These are phyloP conservation scores for Cryptoblepharus egeriae DNA, from an alignment of 2,797 vertebrate genomes.

Conservation along the genomic window DNA sequence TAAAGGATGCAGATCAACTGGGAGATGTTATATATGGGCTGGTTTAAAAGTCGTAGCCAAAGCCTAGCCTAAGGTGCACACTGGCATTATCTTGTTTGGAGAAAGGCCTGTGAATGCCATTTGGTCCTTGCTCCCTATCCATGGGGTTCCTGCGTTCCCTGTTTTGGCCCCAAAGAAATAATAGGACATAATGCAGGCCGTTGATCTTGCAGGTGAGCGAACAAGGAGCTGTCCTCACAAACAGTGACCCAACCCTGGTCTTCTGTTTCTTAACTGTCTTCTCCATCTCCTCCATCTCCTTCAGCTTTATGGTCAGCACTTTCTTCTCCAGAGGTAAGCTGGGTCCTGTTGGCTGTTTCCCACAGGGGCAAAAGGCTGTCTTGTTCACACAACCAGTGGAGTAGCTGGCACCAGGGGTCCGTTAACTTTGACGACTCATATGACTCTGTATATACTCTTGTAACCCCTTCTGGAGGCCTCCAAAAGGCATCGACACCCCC, in stretches of 20 bases:
- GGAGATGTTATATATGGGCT: too few relatives aligned
- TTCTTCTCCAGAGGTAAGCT: constrained; percentile 93
- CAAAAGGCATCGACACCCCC: too few relatives aligned
- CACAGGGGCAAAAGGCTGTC: neutral
- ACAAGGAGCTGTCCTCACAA: constrained; percentile 88
- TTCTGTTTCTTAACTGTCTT: constrained; percentile 90
- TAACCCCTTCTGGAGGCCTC: too few relatives aligned
- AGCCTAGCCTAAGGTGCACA: too few relatives aligned
- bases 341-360: accelerated
- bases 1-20: too few relatives aligned
- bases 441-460: too few relatives aligned
- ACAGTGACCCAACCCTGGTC: constrained; percentile 91
- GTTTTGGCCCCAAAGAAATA: neutral
- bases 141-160: neutral
- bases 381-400: too few relatives aligned
- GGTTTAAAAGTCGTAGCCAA: too few relatives aligned
- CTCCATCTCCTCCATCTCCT: constrained; percentile 90
- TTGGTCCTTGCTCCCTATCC: neutral
- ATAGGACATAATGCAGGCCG: too few relatives aligned
- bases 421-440: too few relatives aligned
- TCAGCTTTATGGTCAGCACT: constrained; percentile 98
- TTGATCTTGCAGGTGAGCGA: constrained; percentile 83
- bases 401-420: too few relatives aligned
- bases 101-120: neutral
- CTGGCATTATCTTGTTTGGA: too few relatives aligned